Conservation (phyloP, 2,888 invertebrate species). For the Bruchidius siliquastri region DNA sequence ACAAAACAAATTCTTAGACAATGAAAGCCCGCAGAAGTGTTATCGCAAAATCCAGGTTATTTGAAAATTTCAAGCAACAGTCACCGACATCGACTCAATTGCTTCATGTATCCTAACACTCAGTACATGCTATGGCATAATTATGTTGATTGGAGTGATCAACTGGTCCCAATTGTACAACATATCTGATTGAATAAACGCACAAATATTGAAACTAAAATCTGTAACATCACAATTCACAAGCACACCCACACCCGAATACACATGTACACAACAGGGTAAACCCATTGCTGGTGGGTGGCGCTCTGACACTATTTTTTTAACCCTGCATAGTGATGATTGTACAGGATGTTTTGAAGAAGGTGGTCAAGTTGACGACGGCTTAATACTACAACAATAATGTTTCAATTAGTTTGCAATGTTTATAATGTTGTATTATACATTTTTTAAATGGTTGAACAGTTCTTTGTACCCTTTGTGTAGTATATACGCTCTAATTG, state of each 20-base stretch:
- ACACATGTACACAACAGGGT: neutral
- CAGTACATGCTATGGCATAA: no score
- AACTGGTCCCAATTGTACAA: neutral
- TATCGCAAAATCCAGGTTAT: no score
- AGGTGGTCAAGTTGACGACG: neutral
- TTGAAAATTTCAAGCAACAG: no score
- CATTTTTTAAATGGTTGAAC: neutral
- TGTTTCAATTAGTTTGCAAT: neutral
- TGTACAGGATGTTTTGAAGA: neutral
- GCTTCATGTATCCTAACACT: no score
- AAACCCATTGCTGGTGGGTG: neutral
- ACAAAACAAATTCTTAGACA: no score
- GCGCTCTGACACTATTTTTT: neutral
- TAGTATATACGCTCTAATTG: no score
- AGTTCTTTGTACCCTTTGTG: neutral
- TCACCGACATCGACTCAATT: no score
- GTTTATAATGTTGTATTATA: no score
- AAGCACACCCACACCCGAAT: neutral
- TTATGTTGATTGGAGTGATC: neutral
- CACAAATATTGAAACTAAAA: neutral
- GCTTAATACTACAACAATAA: no score
- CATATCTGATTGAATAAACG: neutral
- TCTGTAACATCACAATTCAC: neutral
- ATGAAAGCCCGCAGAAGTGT: no score
- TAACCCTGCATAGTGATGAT: neutral